Evolutionary conservation across 2,888 invertebrate species (phyloP).

Genomic region (Ellobium chinense): DNA sequence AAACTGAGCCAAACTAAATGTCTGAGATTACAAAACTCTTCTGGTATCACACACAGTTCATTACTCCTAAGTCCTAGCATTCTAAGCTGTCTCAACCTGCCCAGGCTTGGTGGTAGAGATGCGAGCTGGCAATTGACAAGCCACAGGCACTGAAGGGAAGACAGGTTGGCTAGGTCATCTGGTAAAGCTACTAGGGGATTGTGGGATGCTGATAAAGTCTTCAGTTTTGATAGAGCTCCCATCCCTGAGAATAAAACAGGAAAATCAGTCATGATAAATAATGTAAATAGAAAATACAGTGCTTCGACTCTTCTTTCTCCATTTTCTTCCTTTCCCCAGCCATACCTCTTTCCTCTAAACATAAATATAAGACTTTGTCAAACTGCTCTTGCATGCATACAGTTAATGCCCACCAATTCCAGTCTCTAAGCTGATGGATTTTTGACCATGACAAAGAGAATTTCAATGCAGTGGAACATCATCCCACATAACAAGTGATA

Average conservation of each 20-base stretch:
- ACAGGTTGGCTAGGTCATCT: slow-evolving; percentile 69
- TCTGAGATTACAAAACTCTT: slow-evolving; percentile 60
- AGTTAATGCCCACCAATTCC: too few species aligned
- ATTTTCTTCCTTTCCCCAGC: too few species aligned
- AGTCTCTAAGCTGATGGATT: too few species aligned
- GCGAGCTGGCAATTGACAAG: slow-evolving; percentile 69
- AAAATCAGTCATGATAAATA: too few species aligned
- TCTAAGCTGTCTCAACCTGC: slow-evolving; percentile 62
- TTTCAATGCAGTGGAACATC: too few species aligned
- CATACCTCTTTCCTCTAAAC: too few species aligned
- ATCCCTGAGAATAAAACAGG: slow-evolving; percentile 60
- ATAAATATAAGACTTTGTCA: too few species aligned
- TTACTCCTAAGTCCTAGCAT: slow-evolving; percentile 71
- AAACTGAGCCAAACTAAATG: slow-evolving; percentile 73
- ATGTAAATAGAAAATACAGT: too few species aligned
- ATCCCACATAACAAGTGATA: too few species aligned
- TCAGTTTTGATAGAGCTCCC: slow-evolving; percentile 61
- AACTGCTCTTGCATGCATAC: too few species aligned
- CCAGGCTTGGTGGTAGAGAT: slow-evolving; percentile 67
- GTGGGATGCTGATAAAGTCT: slow-evolving; percentile 56
- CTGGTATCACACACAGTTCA: slow-evolving; percentile 64
- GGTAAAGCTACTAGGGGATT: slow-evolving; percentile 72
- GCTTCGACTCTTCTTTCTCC: too few species aligned
- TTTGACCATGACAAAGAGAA: too few species aligned
- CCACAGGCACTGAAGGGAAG: slow-evolving; percentile 71